Conservation (phyloP, 2,888 invertebrate genomes). For the Drosophila barbarae region DNA sequence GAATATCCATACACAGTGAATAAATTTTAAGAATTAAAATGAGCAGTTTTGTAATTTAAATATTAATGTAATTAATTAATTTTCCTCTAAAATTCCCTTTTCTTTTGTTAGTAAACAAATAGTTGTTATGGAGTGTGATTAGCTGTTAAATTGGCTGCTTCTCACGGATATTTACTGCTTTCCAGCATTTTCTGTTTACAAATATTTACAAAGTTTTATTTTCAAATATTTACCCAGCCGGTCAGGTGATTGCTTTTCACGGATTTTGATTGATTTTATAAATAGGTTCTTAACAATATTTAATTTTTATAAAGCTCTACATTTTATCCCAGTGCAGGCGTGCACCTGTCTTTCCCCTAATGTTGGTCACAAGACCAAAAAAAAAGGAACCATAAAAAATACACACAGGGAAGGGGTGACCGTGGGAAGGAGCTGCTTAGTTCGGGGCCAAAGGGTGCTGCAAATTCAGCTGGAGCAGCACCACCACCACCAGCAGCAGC, state of each 20-base stretch:
- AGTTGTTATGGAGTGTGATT: no score
- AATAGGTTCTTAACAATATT: neutral
- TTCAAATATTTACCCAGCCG: no score
- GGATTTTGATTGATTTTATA: no score
- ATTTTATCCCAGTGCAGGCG: slow-evolving; percentile 1
- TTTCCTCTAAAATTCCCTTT: no score
- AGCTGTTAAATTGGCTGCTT: no score
- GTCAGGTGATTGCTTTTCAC: no score
- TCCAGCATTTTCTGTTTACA: no score
- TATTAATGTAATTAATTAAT: no score
- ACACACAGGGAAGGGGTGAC: neutral
- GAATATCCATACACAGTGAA: neutral
- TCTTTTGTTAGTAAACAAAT: no score
- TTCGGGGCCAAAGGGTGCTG: slow-evolving; percentile 44
- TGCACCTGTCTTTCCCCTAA: slow-evolving; percentile 46
- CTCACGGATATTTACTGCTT: no score
- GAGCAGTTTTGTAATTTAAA: no score
- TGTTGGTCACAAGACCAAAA: slow-evolving; percentile 37
- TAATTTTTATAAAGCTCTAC: neutral
- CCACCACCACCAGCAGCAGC: slow-evolving; percentile 48
- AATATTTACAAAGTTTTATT: no score
- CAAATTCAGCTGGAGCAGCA: slow-evolving; percentile 38
- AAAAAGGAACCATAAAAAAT: slow-evolving; percentile 1
- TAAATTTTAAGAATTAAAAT: neutral
- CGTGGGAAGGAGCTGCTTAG: slow-evolving; percentile 22